Conservation (phyloP, 2,797 vertebrate genomes). For the Syngnathus rostellatus region DNA sequence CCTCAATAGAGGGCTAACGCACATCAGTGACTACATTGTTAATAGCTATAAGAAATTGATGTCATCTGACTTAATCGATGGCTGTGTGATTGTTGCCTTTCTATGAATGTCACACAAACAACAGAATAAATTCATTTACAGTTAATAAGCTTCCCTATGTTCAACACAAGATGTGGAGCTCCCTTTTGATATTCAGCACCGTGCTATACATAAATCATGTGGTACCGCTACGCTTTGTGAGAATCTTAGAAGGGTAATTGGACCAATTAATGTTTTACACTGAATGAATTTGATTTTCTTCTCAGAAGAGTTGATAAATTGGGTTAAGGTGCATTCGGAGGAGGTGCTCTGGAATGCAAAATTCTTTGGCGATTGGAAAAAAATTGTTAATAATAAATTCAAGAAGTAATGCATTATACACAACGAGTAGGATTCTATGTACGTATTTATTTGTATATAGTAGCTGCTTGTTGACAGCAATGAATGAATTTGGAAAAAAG, state of each 20-base stretch:
- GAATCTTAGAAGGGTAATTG: conserved; percentile 1
- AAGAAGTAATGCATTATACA: background rate
- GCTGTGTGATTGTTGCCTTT: background rate
- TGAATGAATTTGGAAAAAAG: no score
- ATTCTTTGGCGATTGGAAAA: background rate
- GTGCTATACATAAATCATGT: background rate
- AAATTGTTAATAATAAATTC: background rate
- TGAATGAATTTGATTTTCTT: background rate
- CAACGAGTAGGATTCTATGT: background rate
- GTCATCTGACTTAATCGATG: background rate
- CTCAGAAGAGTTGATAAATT: background rate
- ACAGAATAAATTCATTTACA: background rate
- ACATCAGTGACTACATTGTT: background rate
- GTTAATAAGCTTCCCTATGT: conserved; percentile 4
- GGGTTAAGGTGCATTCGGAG: background rate
- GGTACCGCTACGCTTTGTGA: conserved; percentile 2
- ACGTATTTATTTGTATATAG: no score
- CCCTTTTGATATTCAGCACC: conserved; percentile 1
- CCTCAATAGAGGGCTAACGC: background rate
- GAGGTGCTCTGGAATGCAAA: background rate
- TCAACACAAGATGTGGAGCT: background rate
- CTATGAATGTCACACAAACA: background rate
- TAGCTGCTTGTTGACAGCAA: no score
- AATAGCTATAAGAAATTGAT: background rate
- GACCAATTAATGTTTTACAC: background rate